These are phyloP conservation scores for Mamestra configurata DNA, from an alignment of 1,140 invertebrate genomes.

Conservation along the genomic window DNA sequence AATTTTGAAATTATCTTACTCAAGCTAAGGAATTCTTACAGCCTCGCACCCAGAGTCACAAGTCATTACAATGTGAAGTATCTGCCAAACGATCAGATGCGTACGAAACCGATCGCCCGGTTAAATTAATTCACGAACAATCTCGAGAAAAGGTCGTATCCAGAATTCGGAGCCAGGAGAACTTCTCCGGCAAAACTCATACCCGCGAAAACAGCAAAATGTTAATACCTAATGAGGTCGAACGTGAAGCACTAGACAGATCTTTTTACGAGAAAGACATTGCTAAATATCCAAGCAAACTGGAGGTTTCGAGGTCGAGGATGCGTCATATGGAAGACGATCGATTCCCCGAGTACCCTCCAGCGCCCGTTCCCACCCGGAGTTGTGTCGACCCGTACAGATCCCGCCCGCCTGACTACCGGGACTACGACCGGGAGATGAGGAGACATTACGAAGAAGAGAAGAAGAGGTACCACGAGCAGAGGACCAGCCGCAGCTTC, in stretches of 20 bases:
- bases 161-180: slow-evolving; percentile 70
- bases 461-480: slow-evolving; percentile 67
- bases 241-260: slow-evolving; percentile 59
- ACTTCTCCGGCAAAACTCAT: slow-evolving; percentile 58
- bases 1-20: background rate
- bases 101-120: slow-evolving; percentile 61
- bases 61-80: slow-evolving; percentile 81
- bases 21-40: slow-evolving; percentile 42
- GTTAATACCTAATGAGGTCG: slow-evolving; percentile 33
- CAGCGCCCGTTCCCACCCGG: slow-evolving; percentile 59
- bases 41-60: slow-evolving; percentile 76
- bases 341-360: slow-evolving; percentile 64
- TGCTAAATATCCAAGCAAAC: slow-evolving; percentile 72
- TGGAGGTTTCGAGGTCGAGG: slow-evolving; percentile 63
- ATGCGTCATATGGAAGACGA: slow-evolving; percentile 59
- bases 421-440: slow-evolving; percentile 61
- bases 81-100: slow-evolving; percentile 57
- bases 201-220: slow-evolving; percentile 60
- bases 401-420: slow-evolving; percentile 43
- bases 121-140: slow-evolving; percentile 58
- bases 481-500: slow-evolving; percentile 78
- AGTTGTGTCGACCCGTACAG: slow-evolving; percentile 67
- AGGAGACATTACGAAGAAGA: slow-evolving; percentile 66
- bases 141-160: slow-evolving; percentile 67
- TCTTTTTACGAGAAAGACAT: slow-evolving; percentile 68